These are phyloP conservation scores for Notolabrus celidotus DNA, from an alignment of 2,797 vertebrate genomes.

Conservation along the genomic window DNA sequence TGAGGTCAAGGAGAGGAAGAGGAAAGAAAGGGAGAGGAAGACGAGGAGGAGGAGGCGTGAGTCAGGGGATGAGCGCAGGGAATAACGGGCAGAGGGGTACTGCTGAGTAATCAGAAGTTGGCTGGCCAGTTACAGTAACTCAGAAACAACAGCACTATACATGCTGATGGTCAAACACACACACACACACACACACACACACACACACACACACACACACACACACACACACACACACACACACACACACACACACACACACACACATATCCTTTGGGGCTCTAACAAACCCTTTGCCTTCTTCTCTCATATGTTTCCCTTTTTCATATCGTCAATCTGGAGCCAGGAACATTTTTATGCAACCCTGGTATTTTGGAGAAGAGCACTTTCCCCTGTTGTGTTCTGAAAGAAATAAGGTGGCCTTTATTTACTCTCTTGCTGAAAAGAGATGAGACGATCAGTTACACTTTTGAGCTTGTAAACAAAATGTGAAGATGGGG, in stretches of 20 bases:
- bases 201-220: conserved; percentile 23
- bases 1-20: conserved; percentile 53
- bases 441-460: background rate
- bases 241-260: conserved; percentile 20
- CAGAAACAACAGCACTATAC: conserved; percentile 69
- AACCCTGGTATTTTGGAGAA: no score
- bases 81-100: conserved; percentile 61
- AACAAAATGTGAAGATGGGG: background rate
- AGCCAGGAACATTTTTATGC: conserved; percentile 6
- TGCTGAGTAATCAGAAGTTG: conserved; percentile 78
- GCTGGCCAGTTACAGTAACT: conserved; percentile 75
- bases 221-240: conserved; percentile 22
- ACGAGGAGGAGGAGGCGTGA: conserved; percentile 55
- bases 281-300: conserved; percentile 36
- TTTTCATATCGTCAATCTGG: conserved; percentile 7
- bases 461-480: background rate
- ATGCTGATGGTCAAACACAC: conserved; percentile 33
- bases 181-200: conserved; percentile 13
- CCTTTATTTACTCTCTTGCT: background rate
- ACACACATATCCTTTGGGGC: conserved; percentile 25
- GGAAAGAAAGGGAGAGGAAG: conserved; percentile 50
- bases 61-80: conserved; percentile 66
- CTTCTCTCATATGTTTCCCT: conserved; percentile 7
- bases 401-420: background rate
- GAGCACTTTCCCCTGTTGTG: no score